A percentile compares a stretch with the other conserved stretches of the same genome.
These are phyloP conservation scores for Acipenser ruthenus DNA, from an alignment of 2,797 vertebrate species.

Conservation along the genomic window DNA sequence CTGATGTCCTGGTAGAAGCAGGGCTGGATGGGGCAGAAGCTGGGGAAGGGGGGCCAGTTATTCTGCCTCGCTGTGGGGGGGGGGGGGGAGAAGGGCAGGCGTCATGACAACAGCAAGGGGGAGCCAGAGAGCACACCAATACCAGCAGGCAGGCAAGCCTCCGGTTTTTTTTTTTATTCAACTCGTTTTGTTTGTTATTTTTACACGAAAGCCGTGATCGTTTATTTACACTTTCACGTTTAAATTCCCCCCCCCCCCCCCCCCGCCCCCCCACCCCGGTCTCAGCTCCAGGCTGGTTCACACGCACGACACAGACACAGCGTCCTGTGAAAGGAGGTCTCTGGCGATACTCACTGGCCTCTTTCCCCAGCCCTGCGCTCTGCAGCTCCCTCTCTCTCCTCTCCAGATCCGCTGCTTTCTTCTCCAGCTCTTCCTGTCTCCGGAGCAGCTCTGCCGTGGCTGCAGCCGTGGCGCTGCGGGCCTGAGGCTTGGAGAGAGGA, in stretches of 20 bases:
- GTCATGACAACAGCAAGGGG: neutral
- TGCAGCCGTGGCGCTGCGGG: too few species aligned
- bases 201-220: too few species aligned
- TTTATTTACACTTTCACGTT: too few species aligned
- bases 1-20: slow-evolving; percentile 95
- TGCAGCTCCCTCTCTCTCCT: slow-evolving; percentile 82
- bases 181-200: too few species aligned
- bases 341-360: slow-evolving; percentile 54
- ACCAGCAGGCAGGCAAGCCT: too few species aligned
- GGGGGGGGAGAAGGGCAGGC: neutral
- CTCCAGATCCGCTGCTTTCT: slow-evolving; percentile 83
- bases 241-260: too few species aligned
- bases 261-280: too few species aligned
- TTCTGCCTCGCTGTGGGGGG: slow-evolving; percentile 67
- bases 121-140: neutral
- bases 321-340: too few species aligned
- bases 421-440: slow-evolving; percentile 91
- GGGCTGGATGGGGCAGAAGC: slow-evolving; percentile 84
- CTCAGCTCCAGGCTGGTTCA: too few species aligned
- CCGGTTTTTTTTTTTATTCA: too few species aligned
- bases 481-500: too few species aligned
- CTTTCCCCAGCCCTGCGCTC: slow-evolving; percentile 63
- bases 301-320: too few species aligned
- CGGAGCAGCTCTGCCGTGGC: slow-evolving; percentile 69
- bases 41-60: slow-evolving; percentile 89